Base-by-base conservation (phyloP, 2,888 invertebrate species). In the Erannis defoliaria region DNA sequence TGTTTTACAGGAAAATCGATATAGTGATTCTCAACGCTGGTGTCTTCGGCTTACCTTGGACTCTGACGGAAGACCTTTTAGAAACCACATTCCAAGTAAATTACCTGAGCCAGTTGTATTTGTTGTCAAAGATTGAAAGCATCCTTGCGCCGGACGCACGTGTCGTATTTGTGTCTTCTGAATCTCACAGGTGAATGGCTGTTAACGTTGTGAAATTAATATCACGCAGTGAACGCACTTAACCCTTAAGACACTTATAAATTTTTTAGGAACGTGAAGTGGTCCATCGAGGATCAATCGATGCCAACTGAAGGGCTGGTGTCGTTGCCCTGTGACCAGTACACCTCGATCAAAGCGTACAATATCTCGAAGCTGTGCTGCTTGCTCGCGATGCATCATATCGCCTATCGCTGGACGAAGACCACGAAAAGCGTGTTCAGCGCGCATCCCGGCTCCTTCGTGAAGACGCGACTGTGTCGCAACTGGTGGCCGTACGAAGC, bases 381-480 rank as follows among this genome's bases (percentile, higher is more conserved):
- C 76, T 91, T 98, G 42, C 86, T 98, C n/a, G 81, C 85, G 19
- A 88, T 89, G 90, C 90, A 86, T 40, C 85, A 87, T 80, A 88
- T 98, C 55, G 95, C 97, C 50, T 94, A 94, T 74, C 93, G 94
- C 21, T 96, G 97, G 95, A 93, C 95, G 68, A 85, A 91, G 21
- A 92, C 94, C n/a, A 94, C 94, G 2, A 95, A 97, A 64, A 94
- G 94, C 2, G 95, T 96, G n/a, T 97, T 97, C 79, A 95, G 96
- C 46, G 93, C 98, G 5, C 98, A 98, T 86, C 98, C 98, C 0
- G 98, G 98, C 10, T 98, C 98, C 76, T 95, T 99, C 94, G 96
- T 99, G 8, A 96, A 95, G 62, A 96, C 98, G 0, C 90, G 94
- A 53, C 62, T 99, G 35, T 93, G 95, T 21, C 94, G 97, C 21